Percentiles rank a stretch among this genome's conserved stretches.
Conservation (phyloP, 2,113 vertebrate genomes). For the Nanorana parkeri region DNA sequence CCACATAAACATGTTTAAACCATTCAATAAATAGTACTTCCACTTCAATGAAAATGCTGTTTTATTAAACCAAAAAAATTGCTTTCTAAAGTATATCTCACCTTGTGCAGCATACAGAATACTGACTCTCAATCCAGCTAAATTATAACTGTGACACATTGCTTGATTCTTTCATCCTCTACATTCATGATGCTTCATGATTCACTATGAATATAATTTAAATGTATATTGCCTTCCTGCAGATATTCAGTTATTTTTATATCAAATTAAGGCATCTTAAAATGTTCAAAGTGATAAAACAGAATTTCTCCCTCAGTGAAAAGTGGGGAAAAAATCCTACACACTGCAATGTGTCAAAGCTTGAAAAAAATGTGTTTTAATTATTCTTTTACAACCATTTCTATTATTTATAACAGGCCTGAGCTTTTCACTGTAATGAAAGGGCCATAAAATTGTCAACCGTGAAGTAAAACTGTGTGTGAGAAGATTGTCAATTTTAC, state of each 20-base stretch:
- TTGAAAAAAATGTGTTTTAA: conserved; percentile 72
- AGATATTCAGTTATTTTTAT: conserved; percentile 61
- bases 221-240: conserved; percentile 58
- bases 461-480: conserved; percentile 68
- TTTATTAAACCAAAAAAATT: conserved; percentile 45
- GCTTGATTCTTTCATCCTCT: conserved; percentile 39
- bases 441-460: conserved; percentile 74
- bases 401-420: conserved; percentile 72
- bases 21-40: conserved; percentile 32
- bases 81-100: conserved; percentile 35
- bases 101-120: conserved; percentile 31
- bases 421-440: conserved; percentile 72
- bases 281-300: conserved; percentile 72
- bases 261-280: conserved; percentile 65
- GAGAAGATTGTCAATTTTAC: conserved; percentile 56
- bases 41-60: conserved; percentile 38
- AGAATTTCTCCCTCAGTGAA: conserved; percentile 61
- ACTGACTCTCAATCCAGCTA: conserved; percentile 40
- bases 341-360: conserved; percentile 65
- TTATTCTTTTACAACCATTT: conserved; percentile 71
- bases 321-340: conserved; percentile 59
- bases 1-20: neutral
- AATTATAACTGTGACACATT: conserved; percentile 24
- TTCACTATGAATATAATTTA: conserved; percentile 50
- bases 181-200: conserved; percentile 44